Evolutionary conservation across 1,140 invertebrate genomes (phyloP).

Genomic region (Linepithema humile): DNA sequence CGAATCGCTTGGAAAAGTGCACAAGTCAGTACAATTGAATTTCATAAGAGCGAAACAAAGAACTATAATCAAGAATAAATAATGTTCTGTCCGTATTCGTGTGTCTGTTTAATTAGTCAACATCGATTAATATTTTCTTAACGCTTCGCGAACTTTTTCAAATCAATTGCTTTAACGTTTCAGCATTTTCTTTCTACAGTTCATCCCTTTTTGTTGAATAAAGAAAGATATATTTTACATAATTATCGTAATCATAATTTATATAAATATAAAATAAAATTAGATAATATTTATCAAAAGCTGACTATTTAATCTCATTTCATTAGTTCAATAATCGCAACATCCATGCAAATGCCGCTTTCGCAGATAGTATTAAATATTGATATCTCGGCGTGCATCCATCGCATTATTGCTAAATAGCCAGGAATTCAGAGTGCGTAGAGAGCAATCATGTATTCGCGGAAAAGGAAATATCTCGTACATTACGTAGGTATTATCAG

Average conservation of each 20-base stretch:
- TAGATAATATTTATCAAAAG: not conserved
- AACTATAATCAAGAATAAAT: not conserved
- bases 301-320: not conserved
- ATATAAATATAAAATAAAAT: not conserved
- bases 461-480: conserved; percentile 39
- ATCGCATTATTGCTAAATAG: not conserved
- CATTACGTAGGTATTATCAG: conserved; percentile 30
- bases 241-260: not conserved
- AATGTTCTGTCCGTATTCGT: not conserved
- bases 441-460: conserved; percentile 28
- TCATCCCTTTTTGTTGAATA: not conserved
- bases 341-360: not conserved
- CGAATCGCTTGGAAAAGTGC: conserved; percentile 36
- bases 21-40: conserved; percentile 43
- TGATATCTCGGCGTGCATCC: not conserved
- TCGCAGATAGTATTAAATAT: conserved; percentile 8
- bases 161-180: not conserved
- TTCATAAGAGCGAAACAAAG: conserved; percentile 32
- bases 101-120: not conserved
- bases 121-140: not conserved
- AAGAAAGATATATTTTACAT: not conserved
- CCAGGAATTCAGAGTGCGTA: not conserved
- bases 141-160: not conserved
- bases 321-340: not conserved
- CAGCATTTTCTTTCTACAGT: not conserved